Conservation (phyloP, 1,140 invertebrate species). For the Lepidurus packardi region DNA sequence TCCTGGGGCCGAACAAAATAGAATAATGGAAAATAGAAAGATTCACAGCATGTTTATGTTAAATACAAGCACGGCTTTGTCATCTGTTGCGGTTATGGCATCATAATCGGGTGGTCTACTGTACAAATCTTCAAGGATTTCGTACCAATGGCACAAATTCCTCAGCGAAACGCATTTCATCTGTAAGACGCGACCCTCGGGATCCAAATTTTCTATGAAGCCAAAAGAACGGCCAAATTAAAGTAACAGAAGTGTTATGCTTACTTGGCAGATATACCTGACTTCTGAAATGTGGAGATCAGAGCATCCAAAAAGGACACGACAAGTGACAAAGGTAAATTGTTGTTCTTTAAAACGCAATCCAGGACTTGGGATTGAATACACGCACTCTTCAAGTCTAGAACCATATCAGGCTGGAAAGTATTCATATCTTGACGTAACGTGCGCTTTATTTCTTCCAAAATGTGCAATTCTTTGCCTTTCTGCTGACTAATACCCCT, state of each 20-base stretch:
- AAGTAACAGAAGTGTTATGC: background rate
- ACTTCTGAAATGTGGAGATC: conserved; percentile 23
- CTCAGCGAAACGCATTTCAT: conserved; percentile 18
- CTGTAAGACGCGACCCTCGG: conserved; percentile 25
- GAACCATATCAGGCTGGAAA: conserved; percentile 3
- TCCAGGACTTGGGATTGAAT: conserved; percentile 28
- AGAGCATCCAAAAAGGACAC: conserved; percentile 24
- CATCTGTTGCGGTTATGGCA: background rate
- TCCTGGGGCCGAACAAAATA: background rate
- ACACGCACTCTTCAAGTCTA: conserved; percentile 29
- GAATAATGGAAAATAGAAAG: background rate
- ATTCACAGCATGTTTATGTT: background rate
- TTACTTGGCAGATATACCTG: background rate
- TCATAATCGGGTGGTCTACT: conserved; percentile 29
- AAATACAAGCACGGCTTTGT: conserved; percentile 19
- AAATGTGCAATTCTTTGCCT: conserved; percentile 76
- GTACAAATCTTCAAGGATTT: conserved; percentile 8
- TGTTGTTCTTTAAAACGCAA: conserved; percentile 22
- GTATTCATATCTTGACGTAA: conserved; percentile 28
- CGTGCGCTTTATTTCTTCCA: conserved; percentile 56
- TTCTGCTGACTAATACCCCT: conserved; percentile 77
- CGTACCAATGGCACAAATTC: conserved; percentile 16
- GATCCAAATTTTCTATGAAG: conserved; percentile 25
- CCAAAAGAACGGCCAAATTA: background rate
- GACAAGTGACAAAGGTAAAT: background rate